A percentile compares a stretch with the other conserved stretches of the same genome.
phyloP scores from a whole-genome alignment of 2,888 invertebrate genomes.

The Drosophila rellima region DNA sequence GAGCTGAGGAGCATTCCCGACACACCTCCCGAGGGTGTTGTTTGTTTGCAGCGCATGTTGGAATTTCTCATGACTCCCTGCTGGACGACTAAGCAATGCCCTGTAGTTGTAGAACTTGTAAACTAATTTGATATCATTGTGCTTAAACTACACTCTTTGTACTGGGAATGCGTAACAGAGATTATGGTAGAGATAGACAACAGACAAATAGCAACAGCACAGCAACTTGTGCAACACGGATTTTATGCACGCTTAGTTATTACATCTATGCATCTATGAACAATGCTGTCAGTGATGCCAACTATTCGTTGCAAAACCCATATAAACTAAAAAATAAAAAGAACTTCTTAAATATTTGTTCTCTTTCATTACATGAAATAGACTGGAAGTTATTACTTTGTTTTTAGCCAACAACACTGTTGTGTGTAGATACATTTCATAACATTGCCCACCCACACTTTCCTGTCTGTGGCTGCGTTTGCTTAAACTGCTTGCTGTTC shows the following conservation, averaged over 20 bases:
- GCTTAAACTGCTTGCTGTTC: slow-evolving; percentile 28
- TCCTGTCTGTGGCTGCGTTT: slow-evolving; percentile 36
- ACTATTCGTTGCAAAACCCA: no score
- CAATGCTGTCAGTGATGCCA: not conserved
- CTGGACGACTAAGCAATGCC: slow-evolving; percentile 13
- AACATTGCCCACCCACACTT: slow-evolving; percentile 44
- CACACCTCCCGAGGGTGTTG: slow-evolving; percentile 25
- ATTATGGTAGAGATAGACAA: not conserved
- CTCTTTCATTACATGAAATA: no score
- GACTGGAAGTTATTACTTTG: no score
- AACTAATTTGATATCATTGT: not conserved
- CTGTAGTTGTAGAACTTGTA: slow-evolving; percentile 1
- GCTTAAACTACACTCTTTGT: slow-evolving; percentile 1
- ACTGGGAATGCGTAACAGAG: slow-evolving; percentile 17
- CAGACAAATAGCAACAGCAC: slow-evolving; percentile 4
- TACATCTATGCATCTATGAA: no score
- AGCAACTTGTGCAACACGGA: slow-evolving; percentile 32
- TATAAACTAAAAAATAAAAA: no score
- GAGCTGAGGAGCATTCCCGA: slow-evolving; percentile 12
- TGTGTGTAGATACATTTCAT: not conserved
- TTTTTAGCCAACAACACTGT: no score
- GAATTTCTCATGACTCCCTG: slow-evolving; percentile 25
- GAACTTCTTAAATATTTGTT: no score
- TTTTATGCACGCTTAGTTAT: slow-evolving; percentile 35
- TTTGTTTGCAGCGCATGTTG: slow-evolving; percentile 33